Evolutionary conservation across 2,113 vertebrate species (phyloP).

Genomic region (Conger conger): DNA sequence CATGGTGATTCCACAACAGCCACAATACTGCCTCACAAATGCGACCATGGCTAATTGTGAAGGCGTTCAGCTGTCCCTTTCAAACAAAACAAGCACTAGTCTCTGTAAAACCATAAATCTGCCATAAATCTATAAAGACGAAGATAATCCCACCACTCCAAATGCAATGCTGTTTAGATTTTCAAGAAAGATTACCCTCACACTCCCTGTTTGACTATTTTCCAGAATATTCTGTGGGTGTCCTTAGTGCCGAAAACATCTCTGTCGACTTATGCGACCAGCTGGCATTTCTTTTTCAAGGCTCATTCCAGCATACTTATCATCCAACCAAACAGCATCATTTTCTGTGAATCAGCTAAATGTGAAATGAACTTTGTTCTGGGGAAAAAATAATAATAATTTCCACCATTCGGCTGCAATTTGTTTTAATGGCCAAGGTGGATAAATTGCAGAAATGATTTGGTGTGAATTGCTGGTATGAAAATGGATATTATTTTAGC

Average conservation of each 20-base stretch:
- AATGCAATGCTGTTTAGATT: not conserved
- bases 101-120: constrained; percentile 67
- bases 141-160: constrained; percentile 45
- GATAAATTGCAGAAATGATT: too few species aligned
- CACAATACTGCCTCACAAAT: not conserved
- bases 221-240: not conserved
- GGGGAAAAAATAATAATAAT: too few species aligned
- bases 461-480: too few species aligned
- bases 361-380: too few species aligned
- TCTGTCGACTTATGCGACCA: not conserved
- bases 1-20: not conserved
- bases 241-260: not conserved
- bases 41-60: not conserved
- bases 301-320: not conserved
- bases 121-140: constrained; percentile 63
- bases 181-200: not conserved
- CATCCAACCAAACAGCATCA: too few species aligned
- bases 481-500: too few species aligned
- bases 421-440: too few species aligned
- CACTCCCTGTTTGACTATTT: not conserved
- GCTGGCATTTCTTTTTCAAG: not conserved
- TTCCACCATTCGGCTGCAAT: too few species aligned
- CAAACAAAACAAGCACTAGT: constrained; percentile 54
- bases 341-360: too few species aligned
- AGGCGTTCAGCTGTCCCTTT: not conserved